Percentiles rank a stretch among this genome's conserved stretches.
Evolutionary conservation across 2,888 invertebrate genomes (phyloP).

Genomic region (Aleiodes leptofemur): DNA sequence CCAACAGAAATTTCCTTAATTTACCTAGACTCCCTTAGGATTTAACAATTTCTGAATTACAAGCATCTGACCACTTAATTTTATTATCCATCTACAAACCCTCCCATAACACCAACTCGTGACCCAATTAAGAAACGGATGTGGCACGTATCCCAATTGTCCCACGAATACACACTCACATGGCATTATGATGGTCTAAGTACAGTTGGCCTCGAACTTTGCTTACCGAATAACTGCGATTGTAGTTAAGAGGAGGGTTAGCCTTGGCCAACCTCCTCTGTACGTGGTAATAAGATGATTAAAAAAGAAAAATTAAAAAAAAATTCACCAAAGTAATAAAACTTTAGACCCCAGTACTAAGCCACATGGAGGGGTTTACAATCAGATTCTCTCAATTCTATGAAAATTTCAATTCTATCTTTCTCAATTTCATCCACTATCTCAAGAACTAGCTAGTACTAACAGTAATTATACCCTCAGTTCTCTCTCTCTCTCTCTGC

Average conservation of each 20-base stretch:
- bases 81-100: slow-evolving; percentile 55
- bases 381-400: slow-evolving; percentile 27
- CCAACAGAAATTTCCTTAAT: too few species aligned
- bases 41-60: not conserved
- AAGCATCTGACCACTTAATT: slow-evolving; percentile 56
- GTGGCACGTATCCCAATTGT: slow-evolving; percentile 65
- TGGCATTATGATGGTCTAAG: slow-evolving; percentile 66
- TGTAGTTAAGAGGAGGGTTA: not conserved
- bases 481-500: too few species aligned
- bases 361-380: slow-evolving; percentile 21
- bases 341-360: not conserved
- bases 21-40: too few species aligned
- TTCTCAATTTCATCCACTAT: slow-evolving; percentile 42
- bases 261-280: not conserved
- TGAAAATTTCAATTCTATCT: slow-evolving; percentile 33
- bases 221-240: slow-evolving; percentile 31
- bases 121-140: slow-evolving; percentile 58
- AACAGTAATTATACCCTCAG: slow-evolving; percentile 67
- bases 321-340: not conserved
- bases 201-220: slow-evolving; percentile 67
- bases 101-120: slow-evolving; percentile 56
- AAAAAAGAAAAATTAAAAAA: too few species aligned
- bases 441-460: slow-evolving; percentile 38
- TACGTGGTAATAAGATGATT: not conserved
- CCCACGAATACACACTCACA: slow-evolving; percentile 58